Evolutionary conservation across 2,797 vertebrate species (phyloP), one percentile per base, ranked within the genome.

Genomic region (Tadarida brasiliensis): DNA sequence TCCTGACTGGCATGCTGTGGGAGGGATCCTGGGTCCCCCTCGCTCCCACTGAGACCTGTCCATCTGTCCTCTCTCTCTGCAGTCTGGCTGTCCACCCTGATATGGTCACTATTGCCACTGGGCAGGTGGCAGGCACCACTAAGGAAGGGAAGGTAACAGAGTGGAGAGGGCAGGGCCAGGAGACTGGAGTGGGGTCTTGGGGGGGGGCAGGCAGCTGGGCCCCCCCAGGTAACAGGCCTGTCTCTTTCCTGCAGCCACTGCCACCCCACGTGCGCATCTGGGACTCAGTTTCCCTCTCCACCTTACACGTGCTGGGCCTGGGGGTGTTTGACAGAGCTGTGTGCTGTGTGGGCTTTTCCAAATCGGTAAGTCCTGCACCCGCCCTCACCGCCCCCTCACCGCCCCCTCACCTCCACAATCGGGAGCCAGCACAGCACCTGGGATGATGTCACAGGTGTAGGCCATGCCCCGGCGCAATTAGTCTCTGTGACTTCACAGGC

Each of bases 211-310:
- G 33, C 5, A 61, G 17, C 70, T 2, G 16, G 61, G 20, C 0
- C 3, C 44, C 3, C 57, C 28, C 12, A 10, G n/a, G 33, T 81
- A 82, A 89, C 44, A 2, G 2, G 3, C n/a, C 5, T 59, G 7
- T 70, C 3, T 87, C 9, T 87, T 94, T 86, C 22, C 74, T 44
- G 11, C 94, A 99, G 99, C 98, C 98, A 17, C 97, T 99, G 91
- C 97, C 98, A 5, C 99, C 99, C 87, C 99, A 99, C 1, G 99
- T 99, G 26, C 99, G 99, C 6, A 97, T 99, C 47, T 99, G 99
- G 99, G 99, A 99, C 98, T 99, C 99, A 0, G 99, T 99, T 95
- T 99, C 99, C 96, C 99, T 99, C 88, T 99, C 99, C 98, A 99
- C 99, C 9, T 98, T 99, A 12, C 99, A 99, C 2, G 98, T 99